Percentiles rank a stretch among this genome's conserved stretches.
These are phyloP conservation scores for Misgurnus anguillicaudatus DNA, from an alignment of 2,113 vertebrate genomes.

Conservation along the genomic window DNA sequence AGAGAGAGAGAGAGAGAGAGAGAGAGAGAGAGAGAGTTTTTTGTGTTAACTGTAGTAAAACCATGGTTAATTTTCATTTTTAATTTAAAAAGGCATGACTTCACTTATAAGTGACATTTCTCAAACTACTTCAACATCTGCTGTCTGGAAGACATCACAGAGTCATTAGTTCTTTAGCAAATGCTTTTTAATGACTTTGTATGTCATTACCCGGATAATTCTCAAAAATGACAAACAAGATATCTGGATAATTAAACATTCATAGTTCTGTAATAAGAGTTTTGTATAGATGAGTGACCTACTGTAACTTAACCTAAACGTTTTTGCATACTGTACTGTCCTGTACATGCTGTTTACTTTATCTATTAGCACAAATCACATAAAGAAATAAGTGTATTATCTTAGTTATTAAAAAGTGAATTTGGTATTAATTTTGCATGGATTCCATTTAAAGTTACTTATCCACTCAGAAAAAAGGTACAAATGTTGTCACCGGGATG, in stretches of 20 bases:
- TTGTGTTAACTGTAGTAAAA: too few relatives aligned
- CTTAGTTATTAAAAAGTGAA: too few relatives aligned
- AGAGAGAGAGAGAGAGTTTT: too few relatives aligned
- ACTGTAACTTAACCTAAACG: neutral
- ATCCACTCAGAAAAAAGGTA: neutral
- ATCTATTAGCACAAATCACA: too few relatives aligned
- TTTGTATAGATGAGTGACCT: neutral
- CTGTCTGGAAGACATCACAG: neutral
- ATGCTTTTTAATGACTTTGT: constrained; percentile 27
- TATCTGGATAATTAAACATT: neutral
- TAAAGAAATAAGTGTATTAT: neutral
- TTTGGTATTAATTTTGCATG: neutral
- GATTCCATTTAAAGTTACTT: neutral
- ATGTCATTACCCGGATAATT: constrained; percentile 4
- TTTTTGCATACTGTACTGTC: too few relatives aligned
- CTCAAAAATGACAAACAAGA: constrained; percentile 1
- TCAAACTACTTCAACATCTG: neutral
- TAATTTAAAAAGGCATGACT: neutral
- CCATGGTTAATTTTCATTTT: too few relatives aligned
- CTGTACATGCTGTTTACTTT: too few relatives aligned
- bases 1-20: too few relatives aligned
- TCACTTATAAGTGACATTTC: neutral
- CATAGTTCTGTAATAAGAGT: neutral
- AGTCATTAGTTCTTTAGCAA: neutral
- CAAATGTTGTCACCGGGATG: too few relatives aligned